Conservation (phyloP, 2,888 invertebrate species). For the Dynastes tityus region DNA sequence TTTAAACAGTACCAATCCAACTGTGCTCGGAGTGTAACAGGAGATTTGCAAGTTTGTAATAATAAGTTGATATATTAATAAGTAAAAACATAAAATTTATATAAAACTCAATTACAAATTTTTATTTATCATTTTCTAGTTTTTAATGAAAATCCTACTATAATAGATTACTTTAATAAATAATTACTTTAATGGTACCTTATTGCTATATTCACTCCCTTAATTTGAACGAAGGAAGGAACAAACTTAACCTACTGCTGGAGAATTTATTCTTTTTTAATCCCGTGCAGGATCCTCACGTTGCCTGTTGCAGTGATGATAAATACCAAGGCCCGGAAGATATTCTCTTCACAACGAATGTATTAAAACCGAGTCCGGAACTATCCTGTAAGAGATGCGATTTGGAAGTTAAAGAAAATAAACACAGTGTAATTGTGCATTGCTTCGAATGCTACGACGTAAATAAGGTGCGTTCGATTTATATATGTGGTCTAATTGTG, state of each 20-base stretch:
- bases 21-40: slow-evolving; percentile 22
- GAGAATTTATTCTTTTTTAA: slow-evolving; percentile 36
- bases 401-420: slow-evolving; percentile 63
- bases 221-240: not conserved
- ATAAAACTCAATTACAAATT: too few relatives aligned
- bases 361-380: slow-evolving; percentile 53
- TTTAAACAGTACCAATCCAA: slow-evolving; percentile 35
- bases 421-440: slow-evolving; percentile 62
- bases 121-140: not conserved
- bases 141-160: not conserved
- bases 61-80: not conserved
- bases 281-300: slow-evolving; percentile 49
- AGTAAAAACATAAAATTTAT: too few relatives aligned
- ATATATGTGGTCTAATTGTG: slow-evolving; percentile 8
- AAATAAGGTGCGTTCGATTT: slow-evolving; percentile 23
- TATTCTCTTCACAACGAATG: slow-evolving; percentile 52
- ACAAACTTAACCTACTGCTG: slow-evolving; percentile 12
- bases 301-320: slow-evolving; percentile 44
- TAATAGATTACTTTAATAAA: too few relatives aligned
- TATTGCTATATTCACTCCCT: too few relatives aligned
- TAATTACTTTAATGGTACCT: too few relatives aligned
- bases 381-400: slow-evolving; percentile 65
- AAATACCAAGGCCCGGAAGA: slow-evolving; percentile 29
- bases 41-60: slow-evolving; percentile 43
- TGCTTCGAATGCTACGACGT: slow-evolving; percentile 65